These are phyloP conservation scores for Cygnus olor DNA, from an alignment of 2,797 vertebrate species.

Conservation along the genomic window DNA sequence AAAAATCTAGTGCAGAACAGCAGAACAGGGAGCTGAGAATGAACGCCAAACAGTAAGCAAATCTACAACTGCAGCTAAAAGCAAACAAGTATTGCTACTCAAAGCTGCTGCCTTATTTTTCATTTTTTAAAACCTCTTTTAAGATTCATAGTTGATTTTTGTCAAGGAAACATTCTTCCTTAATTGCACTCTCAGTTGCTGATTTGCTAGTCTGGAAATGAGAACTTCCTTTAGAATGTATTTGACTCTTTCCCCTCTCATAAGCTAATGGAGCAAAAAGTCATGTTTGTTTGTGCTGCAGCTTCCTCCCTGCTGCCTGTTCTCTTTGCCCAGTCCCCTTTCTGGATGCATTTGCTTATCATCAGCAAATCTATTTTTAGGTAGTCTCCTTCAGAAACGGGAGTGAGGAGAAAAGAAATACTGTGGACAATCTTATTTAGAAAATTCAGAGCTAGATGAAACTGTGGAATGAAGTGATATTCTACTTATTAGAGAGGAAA, in stretches of 20 bases:
- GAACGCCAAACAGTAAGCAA: conserved; percentile 22
- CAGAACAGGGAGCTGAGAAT: neutral
- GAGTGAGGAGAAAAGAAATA: neutral
- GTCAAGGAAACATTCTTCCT: conserved; percentile 8
- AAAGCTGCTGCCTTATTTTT: conserved; percentile 26
- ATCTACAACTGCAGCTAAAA: conserved; percentile 1
- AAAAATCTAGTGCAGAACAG: conserved; percentile 8
- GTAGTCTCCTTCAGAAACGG: neutral
- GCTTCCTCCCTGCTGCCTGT: neutral
- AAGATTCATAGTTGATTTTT: neutral
- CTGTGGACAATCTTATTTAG: neutral
- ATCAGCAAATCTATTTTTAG: neutral
- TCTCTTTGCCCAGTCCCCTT: neutral
- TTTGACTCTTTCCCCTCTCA: neutral
- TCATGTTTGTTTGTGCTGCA: neutral
- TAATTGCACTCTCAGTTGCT: neutral
- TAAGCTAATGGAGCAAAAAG: neutral
- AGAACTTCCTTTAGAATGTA: neutral
- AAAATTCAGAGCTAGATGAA: neutral
- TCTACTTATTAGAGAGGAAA: neutral
- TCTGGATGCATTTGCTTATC: neutral
- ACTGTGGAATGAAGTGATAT: neutral
- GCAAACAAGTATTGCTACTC: neutral
- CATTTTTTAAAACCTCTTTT: neutral
- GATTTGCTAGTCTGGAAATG: neutral